Evolutionary conservation across 2,797 vertebrate species (phyloP).

Genomic region (Cyprinodon diabolis): DNA sequence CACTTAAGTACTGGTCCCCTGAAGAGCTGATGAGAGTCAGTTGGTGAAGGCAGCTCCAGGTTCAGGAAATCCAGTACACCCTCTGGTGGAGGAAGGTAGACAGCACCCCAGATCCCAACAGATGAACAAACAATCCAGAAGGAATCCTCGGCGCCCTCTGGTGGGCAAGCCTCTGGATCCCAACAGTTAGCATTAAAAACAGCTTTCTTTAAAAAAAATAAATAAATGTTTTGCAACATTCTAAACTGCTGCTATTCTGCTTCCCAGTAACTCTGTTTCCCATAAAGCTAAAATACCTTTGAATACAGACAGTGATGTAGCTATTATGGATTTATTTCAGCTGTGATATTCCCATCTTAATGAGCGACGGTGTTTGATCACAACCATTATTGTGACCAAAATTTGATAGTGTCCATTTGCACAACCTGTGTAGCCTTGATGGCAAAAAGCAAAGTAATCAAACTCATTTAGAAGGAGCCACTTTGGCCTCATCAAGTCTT

Average conservation of each 20-base stretch:
- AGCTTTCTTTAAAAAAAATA: not conserved
- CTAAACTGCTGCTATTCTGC: not conserved
- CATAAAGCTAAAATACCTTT: not conserved
- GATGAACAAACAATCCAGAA: too few species aligned
- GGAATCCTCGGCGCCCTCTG: too few species aligned
- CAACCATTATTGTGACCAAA: not conserved
- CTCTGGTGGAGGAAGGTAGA: too few species aligned
- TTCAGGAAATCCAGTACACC: too few species aligned
- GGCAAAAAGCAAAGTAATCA: not conserved
- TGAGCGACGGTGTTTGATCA: not conserved
- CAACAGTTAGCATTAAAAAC: not conserved
- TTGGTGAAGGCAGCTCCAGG: too few species aligned
- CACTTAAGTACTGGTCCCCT: too few species aligned
- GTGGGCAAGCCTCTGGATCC: too few species aligned
- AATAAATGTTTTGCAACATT: not conserved
- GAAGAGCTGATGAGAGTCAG: too few species aligned
- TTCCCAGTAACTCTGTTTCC: not conserved
- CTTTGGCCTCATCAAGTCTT: too few species aligned
- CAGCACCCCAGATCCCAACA: too few species aligned
- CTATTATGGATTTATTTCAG: not conserved
- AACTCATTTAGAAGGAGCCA: too few species aligned
- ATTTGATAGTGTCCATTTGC: not conserved
- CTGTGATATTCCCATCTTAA: not conserved
- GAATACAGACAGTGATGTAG: not conserved
- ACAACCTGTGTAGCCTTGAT: not conserved